phyloP scores from a whole-genome alignment of 2,888 invertebrate genomes.

The Eristalis arbustorum region DNA sequence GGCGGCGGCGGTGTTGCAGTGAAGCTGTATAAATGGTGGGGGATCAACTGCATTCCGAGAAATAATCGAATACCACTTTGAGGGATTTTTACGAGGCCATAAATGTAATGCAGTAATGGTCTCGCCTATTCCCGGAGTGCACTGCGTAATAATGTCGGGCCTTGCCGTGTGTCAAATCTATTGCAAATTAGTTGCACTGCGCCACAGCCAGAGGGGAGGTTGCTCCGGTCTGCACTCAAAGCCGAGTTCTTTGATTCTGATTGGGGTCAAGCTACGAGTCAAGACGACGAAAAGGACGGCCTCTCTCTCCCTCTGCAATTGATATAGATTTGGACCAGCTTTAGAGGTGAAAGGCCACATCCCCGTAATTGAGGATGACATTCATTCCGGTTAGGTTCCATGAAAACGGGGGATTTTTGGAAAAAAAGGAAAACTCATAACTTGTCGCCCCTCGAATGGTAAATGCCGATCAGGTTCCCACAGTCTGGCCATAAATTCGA shows the following conservation, averaged over 20 bases:
- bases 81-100: slow-evolving; percentile 60
- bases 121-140: slow-evolving; percentile 28
- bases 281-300: not conserved
- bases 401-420: no score
- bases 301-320: not conserved
- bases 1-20: no score
- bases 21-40: slow-evolving; percentile 16
- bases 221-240: not conserved
- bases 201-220: not conserved
- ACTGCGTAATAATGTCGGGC: slow-evolving; percentile 33
- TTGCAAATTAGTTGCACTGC: slow-evolving; percentile 39
- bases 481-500: no score
- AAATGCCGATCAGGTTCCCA: no score
- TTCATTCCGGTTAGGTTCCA: no score
- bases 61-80: slow-evolving; percentile 61
- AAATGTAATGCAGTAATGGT: slow-evolving; percentile 53
- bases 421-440: no score
- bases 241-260: slow-evolving; percentile 16
- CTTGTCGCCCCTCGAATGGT: no score
- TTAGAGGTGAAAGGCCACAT: not conserved
- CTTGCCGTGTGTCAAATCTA: slow-evolving; percentile 35
- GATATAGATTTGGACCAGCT: not conserved
- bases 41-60: slow-evolving; percentile 63
- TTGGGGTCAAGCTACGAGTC: slow-evolving; percentile 21
- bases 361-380: not conserved